Percentiles rank a stretch among this genome's conserved stretches.
Conservation (phyloP, 2,113 vertebrate genomes). For the Chrysochloris asiatica region DNA sequence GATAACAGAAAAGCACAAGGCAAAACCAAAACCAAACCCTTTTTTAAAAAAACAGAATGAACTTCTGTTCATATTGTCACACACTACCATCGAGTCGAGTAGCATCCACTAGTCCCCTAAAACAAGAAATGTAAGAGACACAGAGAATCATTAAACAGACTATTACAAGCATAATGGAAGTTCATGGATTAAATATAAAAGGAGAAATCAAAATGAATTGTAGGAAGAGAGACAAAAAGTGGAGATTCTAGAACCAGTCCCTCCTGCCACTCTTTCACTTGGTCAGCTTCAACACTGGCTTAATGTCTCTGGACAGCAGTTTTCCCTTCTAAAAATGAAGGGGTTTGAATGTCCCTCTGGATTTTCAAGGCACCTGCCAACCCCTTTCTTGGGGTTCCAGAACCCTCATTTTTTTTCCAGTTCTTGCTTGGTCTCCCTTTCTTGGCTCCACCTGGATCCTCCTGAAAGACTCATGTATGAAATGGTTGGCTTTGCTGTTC, state of each 20-base stretch:
- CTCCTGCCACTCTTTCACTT: background rate
- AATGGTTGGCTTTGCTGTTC: background rate
- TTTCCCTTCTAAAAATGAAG: background rate
- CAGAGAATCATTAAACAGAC: background rate
- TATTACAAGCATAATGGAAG: background rate
- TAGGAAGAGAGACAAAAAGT: background rate
- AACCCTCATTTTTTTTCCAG: background rate
- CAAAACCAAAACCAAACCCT: background rate
- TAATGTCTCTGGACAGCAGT: background rate
- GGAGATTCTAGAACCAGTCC: background rate
- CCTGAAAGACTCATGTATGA: background rate
- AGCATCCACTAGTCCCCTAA: background rate
- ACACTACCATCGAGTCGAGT: background rate
- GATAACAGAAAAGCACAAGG: background rate
- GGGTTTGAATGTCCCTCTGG: background rate
- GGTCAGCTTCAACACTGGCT: background rate
- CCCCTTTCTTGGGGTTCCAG: background rate
- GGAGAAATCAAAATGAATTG: background rate
- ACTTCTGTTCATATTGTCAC: no score
- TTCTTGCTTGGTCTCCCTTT: background rate
- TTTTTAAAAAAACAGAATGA: background rate
- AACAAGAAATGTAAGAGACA: slow-evolving; percentile 16
- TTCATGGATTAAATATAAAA: background rate
- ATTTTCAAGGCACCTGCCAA: background rate
- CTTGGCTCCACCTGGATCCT: background rate